phyloP scores from a whole-genome alignment of 2,113 vertebrate species.

The Phrynosoma blainvillii region DNA sequence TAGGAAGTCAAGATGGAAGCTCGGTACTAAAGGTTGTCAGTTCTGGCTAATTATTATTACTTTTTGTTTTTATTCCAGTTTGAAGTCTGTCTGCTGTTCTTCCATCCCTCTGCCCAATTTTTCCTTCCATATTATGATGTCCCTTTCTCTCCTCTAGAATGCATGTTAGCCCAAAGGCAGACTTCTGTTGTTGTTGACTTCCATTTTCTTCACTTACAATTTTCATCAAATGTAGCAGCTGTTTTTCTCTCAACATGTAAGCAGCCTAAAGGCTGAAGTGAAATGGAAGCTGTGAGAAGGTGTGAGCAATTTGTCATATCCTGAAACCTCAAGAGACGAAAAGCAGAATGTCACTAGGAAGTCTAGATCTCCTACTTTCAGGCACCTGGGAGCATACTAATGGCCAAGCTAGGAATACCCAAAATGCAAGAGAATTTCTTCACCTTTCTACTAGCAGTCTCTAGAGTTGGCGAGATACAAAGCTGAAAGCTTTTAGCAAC shows the following conservation, averaged over 20 bases:
- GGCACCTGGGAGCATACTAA: not conserved
- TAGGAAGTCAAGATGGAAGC: not conserved
- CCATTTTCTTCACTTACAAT: not conserved
- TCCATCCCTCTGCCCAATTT: not conserved
- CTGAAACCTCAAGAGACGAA: not conserved
- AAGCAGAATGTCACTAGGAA: not conserved
- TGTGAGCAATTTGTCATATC: not conserved
- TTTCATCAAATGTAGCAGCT: not conserved
- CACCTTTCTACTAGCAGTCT: not conserved
- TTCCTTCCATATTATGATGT: not conserved
- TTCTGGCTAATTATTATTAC: not conserved
- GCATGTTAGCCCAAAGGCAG: not conserved
- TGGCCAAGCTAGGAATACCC: not conserved
- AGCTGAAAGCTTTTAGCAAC: constrained; percentile 17
- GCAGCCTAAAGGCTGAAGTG: not conserved
- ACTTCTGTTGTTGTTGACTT: not conserved
- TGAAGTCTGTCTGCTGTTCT: not conserved
- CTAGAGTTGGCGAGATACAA: not conserved
- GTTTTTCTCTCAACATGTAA: not conserved
- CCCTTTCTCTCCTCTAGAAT: not conserved
- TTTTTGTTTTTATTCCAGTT: not conserved
- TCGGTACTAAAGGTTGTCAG: not conserved
- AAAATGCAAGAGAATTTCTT: not conserved
- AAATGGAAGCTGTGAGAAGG: not conserved
- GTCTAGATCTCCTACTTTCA: not conserved